Evolutionary conservation across 2,888 invertebrate genomes (phyloP), one percentile per base, ranked within the genome.

Genomic region (Thalpophila matura): DNA sequence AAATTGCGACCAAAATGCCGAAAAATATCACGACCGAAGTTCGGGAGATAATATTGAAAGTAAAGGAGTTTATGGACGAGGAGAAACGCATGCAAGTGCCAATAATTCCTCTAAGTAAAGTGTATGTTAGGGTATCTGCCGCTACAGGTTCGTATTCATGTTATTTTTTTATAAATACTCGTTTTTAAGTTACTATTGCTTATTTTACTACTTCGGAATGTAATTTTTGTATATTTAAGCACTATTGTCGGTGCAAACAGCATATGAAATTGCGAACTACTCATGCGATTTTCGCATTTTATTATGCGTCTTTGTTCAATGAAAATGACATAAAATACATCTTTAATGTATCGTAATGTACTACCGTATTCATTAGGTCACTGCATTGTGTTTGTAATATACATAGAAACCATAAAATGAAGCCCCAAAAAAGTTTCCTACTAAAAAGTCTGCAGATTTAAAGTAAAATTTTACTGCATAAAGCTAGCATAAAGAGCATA

Each of bases 1-100:
- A 51, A 50, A 50, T 26, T 31, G 4, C 37, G 33, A 46, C 58
- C 58, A 91, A 87, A 79, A 94, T 94, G 94, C 94, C 94, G 77
- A 94, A 94, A 85, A 94, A 94, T 71, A 94, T 94, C 61, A 94
- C 93, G 3, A 89, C 81, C 80, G 94, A 94, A 83, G 94, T 94
- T 46, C 91, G 94, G n/a, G 94, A 94, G 50, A 92, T 94, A 75
- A 94, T 94, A 81, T 79, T 94, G 59, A 94, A 93, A 82, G 94
- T 94, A 2, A 94, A 94, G 76, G 94, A 94, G 72, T 94, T 94
- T 80, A 94, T 94, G 94, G 94, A 94, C 55, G 94, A 94, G 56
- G 94, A 94, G 56, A 94, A 94, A 82, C 89, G 94, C 37, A 94
- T 94, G 94, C 94, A 94, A 85, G 93, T 93, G 63, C 94, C 94